These are phyloP conservation scores for Tychaedon coryphoeus DNA, from an alignment of 2,113 vertebrate species.

Conservation along the genomic window DNA sequence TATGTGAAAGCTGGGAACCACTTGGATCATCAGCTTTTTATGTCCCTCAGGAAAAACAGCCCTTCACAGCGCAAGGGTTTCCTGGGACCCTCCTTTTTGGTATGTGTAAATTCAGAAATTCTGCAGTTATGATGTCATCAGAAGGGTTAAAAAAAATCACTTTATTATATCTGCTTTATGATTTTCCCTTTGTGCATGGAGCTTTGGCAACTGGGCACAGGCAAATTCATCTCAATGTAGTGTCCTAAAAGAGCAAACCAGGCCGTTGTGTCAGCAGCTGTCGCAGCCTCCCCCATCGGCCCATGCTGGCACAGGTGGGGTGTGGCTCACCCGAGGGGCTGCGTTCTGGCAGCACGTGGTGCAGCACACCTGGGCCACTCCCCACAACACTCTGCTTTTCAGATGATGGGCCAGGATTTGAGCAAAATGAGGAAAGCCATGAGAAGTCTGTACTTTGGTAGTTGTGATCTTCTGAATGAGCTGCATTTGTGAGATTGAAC, in stretches of 20 bases:
- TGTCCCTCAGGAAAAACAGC: background rate
- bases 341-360: rapidly evolving
- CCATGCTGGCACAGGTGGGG: rapidly evolving
- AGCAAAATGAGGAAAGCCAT: background rate
- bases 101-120: background rate
- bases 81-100: background rate
- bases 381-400: rapidly evolving
- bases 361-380: background rate
- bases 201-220: background rate
- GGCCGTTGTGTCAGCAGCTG: background rate
- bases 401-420: background rate
- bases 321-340: background rate
- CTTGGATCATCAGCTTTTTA: background rate
- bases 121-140: background rate
- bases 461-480: background rate
- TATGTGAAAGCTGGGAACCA: background rate
- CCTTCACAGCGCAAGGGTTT: background rate
- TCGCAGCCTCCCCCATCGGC: rapidly evolving
- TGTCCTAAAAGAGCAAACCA: background rate
- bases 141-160: background rate
- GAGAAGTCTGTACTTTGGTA: background rate
- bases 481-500: background rate
- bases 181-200: background rate
- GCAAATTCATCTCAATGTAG: background rate
- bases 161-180: background rate